These are phyloP conservation scores for Brachypodius melanocephalos DNA, from an alignment of 2,113 vertebrate genomes.

Conservation along the genomic window DNA sequence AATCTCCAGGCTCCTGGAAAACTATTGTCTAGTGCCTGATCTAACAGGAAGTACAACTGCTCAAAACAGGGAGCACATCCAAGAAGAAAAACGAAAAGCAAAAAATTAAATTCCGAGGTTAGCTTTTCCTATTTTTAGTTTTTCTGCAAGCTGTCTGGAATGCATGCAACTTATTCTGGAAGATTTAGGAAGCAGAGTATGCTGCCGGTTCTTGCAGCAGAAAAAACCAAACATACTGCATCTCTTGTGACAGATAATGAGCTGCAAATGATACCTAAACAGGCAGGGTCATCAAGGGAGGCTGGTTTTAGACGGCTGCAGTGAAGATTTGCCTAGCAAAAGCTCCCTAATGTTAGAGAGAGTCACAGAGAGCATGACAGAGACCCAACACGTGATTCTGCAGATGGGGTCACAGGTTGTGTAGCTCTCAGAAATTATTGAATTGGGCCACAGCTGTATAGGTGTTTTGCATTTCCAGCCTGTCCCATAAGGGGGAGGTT, in stretches of 20 bases:
- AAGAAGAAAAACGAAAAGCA: not conserved
- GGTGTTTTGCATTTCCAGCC: not conserved
- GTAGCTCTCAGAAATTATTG: not conserved
- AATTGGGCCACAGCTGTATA: not conserved
- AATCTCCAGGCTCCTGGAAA: slow-evolving; percentile 32
- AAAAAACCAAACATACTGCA: not conserved
- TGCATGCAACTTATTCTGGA: not conserved
- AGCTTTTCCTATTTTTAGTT: slow-evolving; percentile 22
- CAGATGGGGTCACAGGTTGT: not conserved
- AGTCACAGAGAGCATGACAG: not conserved
- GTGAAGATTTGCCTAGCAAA: slow-evolving; percentile 26
- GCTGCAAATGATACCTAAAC: slow-evolving; percentile 47
- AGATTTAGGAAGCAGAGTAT: not conserved
- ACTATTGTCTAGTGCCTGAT: slow-evolving; percentile 9
- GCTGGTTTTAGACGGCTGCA: slow-evolving; percentile 48
- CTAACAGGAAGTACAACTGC: not conserved
- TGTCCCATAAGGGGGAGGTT: not conserved
- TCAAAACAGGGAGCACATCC: not conserved
- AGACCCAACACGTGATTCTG: not conserved
- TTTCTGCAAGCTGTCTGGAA: not conserved
- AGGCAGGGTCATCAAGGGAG: not conserved
- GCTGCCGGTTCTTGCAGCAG: not conserved
- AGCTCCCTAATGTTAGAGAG: not conserved
- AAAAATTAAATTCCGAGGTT: slow-evolving; percentile 4
- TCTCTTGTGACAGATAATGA: slow-evolving; percentile 23